Evolutionary conservation across 2,113 vertebrate species (phyloP).

Genomic region (Plecotus auritus): DNA sequence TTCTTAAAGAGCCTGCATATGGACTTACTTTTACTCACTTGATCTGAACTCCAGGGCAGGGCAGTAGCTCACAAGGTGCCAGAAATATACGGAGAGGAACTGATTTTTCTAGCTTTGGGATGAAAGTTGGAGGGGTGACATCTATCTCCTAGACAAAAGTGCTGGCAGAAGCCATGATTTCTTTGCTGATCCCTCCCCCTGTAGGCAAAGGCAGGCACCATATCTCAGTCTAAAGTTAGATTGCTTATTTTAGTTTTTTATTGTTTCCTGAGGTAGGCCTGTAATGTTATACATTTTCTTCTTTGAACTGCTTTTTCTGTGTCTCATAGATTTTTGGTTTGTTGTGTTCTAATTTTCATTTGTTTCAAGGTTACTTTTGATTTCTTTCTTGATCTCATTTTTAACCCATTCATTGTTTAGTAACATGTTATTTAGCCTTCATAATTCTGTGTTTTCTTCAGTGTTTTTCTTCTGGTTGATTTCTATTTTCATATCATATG

Average conservation of each 20-base stretch:
- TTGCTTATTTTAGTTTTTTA: too few relatives aligned
- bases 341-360: too few relatives aligned
- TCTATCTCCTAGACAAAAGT: neutral
- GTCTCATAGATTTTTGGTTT: too few relatives aligned
- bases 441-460: too few relatives aligned
- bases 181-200: neutral
- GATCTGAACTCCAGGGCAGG: neutral
- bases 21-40: neutral
- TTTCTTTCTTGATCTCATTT: too few relatives aligned
- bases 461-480: neutral
- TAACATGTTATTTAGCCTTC: too few relatives aligned
- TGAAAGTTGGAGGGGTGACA: neutral
- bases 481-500: neutral
- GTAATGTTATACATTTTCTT: too few relatives aligned
- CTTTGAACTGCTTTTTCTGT: too few relatives aligned
- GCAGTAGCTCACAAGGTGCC: neutral
- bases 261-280: too few relatives aligned
- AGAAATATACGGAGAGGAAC: neutral
- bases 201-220: neutral
- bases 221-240: neutral
- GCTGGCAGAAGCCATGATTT: neutral
- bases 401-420: too few relatives aligned
- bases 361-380: too few relatives aligned
- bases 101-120: neutral
- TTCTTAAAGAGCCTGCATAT: neutral